A percentile compares a stretch with the other conserved stretches of the same genome.
Evolutionary conservation across 1,140 invertebrate species (phyloP).

Genomic region (Hetaerina americana): DNA sequence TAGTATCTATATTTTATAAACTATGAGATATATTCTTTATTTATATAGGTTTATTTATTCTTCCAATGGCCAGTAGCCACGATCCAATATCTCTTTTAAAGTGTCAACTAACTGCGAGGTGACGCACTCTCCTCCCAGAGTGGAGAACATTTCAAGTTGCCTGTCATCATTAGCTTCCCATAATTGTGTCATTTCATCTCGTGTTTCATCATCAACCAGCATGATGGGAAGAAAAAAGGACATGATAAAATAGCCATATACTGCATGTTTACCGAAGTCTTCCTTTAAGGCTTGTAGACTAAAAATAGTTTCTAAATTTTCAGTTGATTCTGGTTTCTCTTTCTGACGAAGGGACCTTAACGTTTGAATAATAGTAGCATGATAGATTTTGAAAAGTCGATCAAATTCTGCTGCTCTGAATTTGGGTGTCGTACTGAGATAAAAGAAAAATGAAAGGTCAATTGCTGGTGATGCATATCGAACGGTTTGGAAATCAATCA

Average conservation of each 20-base stretch:
- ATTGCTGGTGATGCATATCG: constrained; percentile 7
- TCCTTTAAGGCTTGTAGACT: neutral
- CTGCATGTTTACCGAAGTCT: neutral
- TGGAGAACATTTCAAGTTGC: neutral
- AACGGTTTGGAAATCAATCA: constrained; percentile 13
- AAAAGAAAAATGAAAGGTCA: constrained; percentile 12
- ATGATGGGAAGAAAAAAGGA: constrained; percentile 1
- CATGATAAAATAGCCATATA: neutral
- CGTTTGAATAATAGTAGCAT: constrained; percentile 5
- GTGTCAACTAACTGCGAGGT: neutral
- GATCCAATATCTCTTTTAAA: neutral
- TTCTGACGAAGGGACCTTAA: neutral
- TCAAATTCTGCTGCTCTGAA: constrained; percentile 9
- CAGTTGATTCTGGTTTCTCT: neutral
- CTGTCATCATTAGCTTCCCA: neutral
- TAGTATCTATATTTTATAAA: no score
- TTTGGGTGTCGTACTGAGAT: constrained; percentile 6
- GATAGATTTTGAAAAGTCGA: constrained; percentile 10
- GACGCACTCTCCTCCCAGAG: neutral
- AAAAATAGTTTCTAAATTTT: neutral
- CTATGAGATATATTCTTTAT: no score
- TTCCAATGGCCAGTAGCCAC: neutral
- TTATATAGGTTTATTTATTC: no score
- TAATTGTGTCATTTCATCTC: neutral
- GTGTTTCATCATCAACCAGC: neutral